These are phyloP conservation scores for Isotomurus palustris DNA, from an alignment of 2,888 invertebrate genomes.

Conservation along the genomic window DNA sequence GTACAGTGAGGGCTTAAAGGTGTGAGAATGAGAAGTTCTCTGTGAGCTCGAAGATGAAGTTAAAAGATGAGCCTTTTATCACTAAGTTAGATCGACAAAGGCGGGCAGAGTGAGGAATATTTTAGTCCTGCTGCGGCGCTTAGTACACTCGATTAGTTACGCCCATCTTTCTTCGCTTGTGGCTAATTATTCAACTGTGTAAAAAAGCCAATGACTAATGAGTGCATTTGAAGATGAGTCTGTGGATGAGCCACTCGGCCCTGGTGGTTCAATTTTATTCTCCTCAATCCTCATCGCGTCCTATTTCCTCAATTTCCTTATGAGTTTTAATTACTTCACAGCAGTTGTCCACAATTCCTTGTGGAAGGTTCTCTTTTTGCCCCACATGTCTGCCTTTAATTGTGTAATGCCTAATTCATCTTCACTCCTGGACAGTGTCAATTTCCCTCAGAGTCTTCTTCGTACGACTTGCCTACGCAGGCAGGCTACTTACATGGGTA, in stretches of 20 bases:
- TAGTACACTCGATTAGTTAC: slow-evolving; percentile 44
- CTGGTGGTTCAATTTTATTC: background rate
- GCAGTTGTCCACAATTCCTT: slow-evolving; percentile 43
- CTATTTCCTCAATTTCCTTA: slow-evolving; percentile 41
- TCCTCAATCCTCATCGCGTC: slow-evolving; percentile 11
- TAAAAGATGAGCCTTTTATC: slow-evolving; percentile 7
- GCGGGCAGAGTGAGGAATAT: slow-evolving; percentile 33
- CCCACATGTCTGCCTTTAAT: no score
- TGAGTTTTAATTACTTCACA: slow-evolving; percentile 47
- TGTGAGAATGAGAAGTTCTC: background rate
- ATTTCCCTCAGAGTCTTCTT: no score
- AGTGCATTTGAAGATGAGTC: slow-evolving; percentile 19
- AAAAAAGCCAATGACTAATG: slow-evolving; percentile 45
- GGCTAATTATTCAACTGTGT: slow-evolving; percentile 43
- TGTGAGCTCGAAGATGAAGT: background rate
- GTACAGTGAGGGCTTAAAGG: background rate
- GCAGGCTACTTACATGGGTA: no score
- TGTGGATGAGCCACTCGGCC: no score
- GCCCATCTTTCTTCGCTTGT: slow-evolving; percentile 45
- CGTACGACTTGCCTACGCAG: no score
- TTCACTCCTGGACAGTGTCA: no score
- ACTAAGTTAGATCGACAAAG: slow-evolving; percentile 24
- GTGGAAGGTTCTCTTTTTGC: no score
- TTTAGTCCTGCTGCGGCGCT: slow-evolving; percentile 42
- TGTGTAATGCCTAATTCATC: no score